These are phyloP conservation scores for Lepidocolaptes lacrymiger DNA, from an alignment of 2,797 vertebrate species.

Conservation along the genomic window DNA sequence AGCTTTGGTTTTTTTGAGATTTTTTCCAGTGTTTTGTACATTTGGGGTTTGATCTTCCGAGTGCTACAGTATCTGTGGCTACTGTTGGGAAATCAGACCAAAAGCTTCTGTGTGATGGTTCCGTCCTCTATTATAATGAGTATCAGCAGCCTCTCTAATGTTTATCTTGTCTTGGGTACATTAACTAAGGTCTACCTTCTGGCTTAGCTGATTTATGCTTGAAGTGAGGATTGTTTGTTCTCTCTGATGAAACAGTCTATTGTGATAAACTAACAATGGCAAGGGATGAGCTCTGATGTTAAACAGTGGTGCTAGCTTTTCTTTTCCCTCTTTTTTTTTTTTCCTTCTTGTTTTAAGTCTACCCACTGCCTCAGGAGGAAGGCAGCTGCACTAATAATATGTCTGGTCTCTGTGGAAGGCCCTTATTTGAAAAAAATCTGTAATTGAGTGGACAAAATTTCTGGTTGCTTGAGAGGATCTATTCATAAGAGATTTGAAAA, in stretches of 20 bases:
- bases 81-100: neutral
- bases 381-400: slow-evolving; percentile 39
- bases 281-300: slow-evolving; percentile 14
- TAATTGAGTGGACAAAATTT: slow-evolving; percentile 73
- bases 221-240: slow-evolving; percentile 16
- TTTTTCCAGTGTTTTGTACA: neutral
- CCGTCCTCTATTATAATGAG: neutral
- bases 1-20: neutral
- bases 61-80: neutral
- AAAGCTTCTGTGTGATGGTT: neutral
- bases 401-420: slow-evolving; percentile 45
- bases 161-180: neutral
- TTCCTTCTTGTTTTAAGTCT: neutral
- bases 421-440: slow-evolving; percentile 60
- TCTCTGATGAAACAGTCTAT: slow-evolving; percentile 4
- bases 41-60: neutral
- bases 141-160: neutral
- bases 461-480: slow-evolving; percentile 52
- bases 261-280: slow-evolving; percentile 25
- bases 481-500: slow-evolving; percentile 60
- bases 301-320: neutral
- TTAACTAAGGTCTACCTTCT: neutral
- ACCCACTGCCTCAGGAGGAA: neutral
- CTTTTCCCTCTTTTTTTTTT: neutral
- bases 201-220: neutral